These are phyloP conservation scores for Lethocerus indicus DNA, from an alignment of 1,140 invertebrate genomes.

Conservation along the genomic window DNA sequence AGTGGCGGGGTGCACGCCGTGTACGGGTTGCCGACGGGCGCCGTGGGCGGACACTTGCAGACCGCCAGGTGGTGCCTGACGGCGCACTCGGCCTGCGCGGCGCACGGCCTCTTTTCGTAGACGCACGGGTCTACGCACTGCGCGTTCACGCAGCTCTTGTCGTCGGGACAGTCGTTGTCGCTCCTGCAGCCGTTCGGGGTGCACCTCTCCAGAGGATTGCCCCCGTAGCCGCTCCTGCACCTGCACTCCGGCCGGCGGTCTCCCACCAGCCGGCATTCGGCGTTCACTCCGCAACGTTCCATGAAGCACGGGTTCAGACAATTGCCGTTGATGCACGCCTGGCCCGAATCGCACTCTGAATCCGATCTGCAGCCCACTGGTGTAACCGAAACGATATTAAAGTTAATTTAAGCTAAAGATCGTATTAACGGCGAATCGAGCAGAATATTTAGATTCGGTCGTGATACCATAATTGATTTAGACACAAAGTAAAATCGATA, in stretches of 20 bases:
- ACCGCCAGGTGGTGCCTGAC: constrained; percentile 64
- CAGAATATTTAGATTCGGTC: too few species aligned
- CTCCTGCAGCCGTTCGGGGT: constrained; percentile 68
- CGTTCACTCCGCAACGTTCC: constrained; percentile 61
- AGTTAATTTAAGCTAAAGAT: too few species aligned
- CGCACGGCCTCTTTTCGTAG: constrained; percentile 51
- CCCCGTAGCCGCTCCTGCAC: constrained; percentile 61
- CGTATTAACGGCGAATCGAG: too few species aligned
- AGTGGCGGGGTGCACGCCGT: constrained; percentile 52
- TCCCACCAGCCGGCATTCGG: constrained; percentile 60
- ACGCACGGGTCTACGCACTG: constrained; percentile 76
- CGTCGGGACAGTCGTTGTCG: constrained; percentile 71
- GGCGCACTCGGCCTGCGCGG: constrained; percentile 55
- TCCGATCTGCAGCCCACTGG: constrained; percentile 55
- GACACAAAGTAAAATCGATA: too few species aligned
- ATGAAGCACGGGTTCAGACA: constrained; percentile 69
- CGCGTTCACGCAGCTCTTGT: constrained; percentile 67
- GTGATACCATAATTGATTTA: too few species aligned
- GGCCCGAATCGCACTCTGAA: constrained; percentile 58
- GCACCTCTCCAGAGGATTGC: constrained; percentile 60
- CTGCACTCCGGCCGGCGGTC: constrained; percentile 61
- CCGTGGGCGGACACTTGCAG: constrained; percentile 57
- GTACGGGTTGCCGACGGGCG: constrained; percentile 59
- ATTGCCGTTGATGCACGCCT: constrained; percentile 66
- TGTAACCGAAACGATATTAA: constrained; percentile 16